Evolutionary conservation across 2,888 invertebrate species (phyloP).

Genomic region (Mantis religiosa): DNA sequence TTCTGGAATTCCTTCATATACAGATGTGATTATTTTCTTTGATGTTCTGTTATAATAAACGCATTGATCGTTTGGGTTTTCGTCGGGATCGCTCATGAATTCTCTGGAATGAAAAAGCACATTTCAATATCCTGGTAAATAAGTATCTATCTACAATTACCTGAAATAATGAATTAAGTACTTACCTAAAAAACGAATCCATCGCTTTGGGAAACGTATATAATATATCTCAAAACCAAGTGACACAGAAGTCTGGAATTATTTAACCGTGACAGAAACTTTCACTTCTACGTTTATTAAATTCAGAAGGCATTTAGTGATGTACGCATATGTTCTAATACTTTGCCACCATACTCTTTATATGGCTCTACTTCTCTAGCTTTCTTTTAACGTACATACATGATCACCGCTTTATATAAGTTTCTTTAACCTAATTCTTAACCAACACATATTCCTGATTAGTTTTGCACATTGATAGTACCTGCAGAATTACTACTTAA

Average conservation of each 20-base stretch:
- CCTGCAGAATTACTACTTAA: too few species aligned
- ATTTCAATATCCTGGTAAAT: not conserved
- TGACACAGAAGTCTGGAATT: not conserved
- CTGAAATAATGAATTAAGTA: not conserved
- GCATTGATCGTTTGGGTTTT: not conserved
- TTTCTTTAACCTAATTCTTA: not conserved
- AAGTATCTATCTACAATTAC: not conserved
- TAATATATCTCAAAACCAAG: not conserved
- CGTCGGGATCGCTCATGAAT: not conserved
- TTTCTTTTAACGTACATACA: not conserved
- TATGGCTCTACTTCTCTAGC: not conserved
- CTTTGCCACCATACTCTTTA: not conserved
- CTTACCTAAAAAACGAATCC: not conserved
- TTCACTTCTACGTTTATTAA: not conserved
- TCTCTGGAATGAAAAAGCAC: not conserved
- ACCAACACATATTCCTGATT: not conserved
- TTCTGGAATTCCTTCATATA: conserved; percentile 89
- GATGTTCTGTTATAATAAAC: conserved; percentile 37
- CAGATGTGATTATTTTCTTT: conserved; percentile 58
- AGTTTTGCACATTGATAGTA: not conserved
- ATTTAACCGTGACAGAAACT: not conserved
- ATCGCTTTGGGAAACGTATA: not conserved
- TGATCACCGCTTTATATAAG: not conserved
- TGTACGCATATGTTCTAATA: not conserved
- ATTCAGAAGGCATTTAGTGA: not conserved